A percentile compares a stretch with the other conserved stretches of the same genome.
Conservation (phyloP, 1,140 invertebrate genomes). For the Leptinotarsa texana region DNA sequence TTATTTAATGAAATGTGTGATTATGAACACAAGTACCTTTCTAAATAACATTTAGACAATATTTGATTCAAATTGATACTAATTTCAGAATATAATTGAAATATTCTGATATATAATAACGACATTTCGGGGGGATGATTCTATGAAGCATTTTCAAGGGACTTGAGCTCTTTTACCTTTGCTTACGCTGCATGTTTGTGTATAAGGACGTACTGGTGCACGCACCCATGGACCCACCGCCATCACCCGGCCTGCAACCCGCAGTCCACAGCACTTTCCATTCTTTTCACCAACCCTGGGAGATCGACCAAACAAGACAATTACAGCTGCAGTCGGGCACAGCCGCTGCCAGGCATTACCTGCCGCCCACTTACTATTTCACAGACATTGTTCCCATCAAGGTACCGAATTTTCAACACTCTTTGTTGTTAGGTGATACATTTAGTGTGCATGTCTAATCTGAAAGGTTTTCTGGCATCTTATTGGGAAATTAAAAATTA, state of each 20-base stretch:
- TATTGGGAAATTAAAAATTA: no score
- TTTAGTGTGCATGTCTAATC: constrained; percentile 9
- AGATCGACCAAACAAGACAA: constrained; percentile 59
- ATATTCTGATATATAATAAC: no score
- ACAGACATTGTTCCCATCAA: constrained; percentile 73
- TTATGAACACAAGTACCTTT: no score
- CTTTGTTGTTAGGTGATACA: constrained; percentile 9
- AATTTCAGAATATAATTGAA: no score
- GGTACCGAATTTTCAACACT: constrained; percentile 56
- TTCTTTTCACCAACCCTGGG: constrained; percentile 63
- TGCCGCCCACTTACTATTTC: constrained; percentile 57
- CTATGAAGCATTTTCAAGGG: neutral
- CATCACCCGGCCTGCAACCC: constrained; percentile 51
- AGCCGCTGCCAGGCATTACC: constrained; percentile 48
- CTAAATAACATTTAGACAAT: no score
- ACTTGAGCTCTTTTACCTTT: constrained; percentile 23
- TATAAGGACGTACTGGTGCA: constrained; percentile 56
- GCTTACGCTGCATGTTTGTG: constrained; percentile 56
- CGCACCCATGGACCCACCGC: constrained; percentile 51
- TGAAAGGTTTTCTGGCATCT: neutral
- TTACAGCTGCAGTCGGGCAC: constrained; percentile 55
- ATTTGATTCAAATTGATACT: no score
- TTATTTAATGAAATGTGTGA: no score
- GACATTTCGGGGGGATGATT: neutral
- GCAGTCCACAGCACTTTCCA: constrained; percentile 59